Percentiles rank a stretch among this genome's conserved stretches.
Evolutionary conservation across 2,797 vertebrate species (phyloP).

Genomic region (Parauchenoglanis ngamensis): DNA sequence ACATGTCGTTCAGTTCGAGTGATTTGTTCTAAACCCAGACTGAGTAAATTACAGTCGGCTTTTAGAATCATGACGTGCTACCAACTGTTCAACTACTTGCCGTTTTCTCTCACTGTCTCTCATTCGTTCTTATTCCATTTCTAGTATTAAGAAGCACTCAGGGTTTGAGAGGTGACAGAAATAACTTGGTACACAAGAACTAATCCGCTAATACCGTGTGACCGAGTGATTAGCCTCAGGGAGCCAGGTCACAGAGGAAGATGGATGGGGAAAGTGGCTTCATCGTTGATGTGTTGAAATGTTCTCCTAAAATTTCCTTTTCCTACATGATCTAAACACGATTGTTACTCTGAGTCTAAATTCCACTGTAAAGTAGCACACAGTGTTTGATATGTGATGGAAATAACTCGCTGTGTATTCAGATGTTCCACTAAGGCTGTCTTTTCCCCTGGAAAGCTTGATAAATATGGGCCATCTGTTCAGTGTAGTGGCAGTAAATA

Average conservation of each 20-base stretch:
- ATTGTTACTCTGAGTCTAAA: not conserved
- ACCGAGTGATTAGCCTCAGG: conserved; percentile 54
- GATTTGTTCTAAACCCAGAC: not conserved
- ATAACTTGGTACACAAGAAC: conserved; percentile 46
- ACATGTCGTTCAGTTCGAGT: not conserved
- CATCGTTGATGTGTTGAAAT: not conserved
- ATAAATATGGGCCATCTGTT: conserved; percentile 13
- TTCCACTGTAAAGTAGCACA: not conserved
- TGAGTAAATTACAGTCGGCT: not conserved
- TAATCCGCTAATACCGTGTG: conserved; percentile 59
- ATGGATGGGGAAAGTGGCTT: not conserved
- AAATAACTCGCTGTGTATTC: not conserved
- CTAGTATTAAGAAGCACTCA: conserved; percentile 15
- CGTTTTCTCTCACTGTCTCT: not conserved
- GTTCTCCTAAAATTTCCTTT: not conserved
- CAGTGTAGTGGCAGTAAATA: not conserved
- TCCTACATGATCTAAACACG: not conserved
- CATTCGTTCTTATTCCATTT: not conserved
- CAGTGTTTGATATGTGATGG: conserved; percentile 4
- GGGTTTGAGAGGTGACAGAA: conserved; percentile 46
- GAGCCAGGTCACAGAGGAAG: conserved; percentile 1
- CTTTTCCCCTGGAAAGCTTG: conserved; percentile 8
- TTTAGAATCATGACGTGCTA: not conserved
- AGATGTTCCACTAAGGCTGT: conserved; percentile 16
- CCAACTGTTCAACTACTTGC: not conserved